Percentiles rank a stretch among this genome's conserved stretches.
Conservation (phyloP, 2,888 invertebrate genomes). For the Macrosiphum euphorbiae region DNA sequence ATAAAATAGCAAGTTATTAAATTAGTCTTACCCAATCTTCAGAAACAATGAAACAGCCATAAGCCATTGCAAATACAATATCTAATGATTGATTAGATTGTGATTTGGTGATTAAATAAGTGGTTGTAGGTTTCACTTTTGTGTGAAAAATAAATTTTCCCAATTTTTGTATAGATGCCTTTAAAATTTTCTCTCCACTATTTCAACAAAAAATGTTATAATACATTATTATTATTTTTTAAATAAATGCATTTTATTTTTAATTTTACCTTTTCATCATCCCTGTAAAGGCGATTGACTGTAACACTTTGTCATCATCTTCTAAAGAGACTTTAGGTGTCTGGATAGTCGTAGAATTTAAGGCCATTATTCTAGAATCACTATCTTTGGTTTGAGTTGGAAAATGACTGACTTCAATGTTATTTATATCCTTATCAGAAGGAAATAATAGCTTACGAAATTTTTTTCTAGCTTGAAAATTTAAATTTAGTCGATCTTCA, state of each 20-base stretch:
- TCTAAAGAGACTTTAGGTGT: not conserved
- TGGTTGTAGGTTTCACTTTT: conserved; percentile 79
- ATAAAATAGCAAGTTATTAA: not conserved
- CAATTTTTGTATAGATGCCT: conserved; percentile 73
- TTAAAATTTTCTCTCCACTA: conserved; percentile 70
- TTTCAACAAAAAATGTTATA: conserved; percentile 67
- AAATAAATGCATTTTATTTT: not conserved
- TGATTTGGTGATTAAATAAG: conserved; percentile 81
- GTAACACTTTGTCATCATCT: too few relatives aligned
- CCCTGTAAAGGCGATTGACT: conserved; percentile 35
- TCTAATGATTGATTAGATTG: conserved; percentile 80
- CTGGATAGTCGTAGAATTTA: not conserved
- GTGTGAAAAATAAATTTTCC: conserved; percentile 75
- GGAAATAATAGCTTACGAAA: conserved; percentile 43
- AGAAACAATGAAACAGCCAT: conserved; percentile 83
- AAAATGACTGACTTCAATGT: not conserved
- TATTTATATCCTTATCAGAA: not conserved
- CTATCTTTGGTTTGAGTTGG: conserved; percentile 8
- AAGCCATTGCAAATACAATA: conserved; percentile 79
- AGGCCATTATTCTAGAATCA: not conserved
- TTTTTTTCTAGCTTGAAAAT: conserved; percentile 17
- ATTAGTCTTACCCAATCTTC: conserved; percentile 77
- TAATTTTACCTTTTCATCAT: conserved; percentile 26
- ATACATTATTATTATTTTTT: not conserved
- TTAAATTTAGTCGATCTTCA: conserved; percentile 48